phyloP scores from a whole-genome alignment of 2,888 invertebrate species.

The Watsonalla cultraria region DNA sequence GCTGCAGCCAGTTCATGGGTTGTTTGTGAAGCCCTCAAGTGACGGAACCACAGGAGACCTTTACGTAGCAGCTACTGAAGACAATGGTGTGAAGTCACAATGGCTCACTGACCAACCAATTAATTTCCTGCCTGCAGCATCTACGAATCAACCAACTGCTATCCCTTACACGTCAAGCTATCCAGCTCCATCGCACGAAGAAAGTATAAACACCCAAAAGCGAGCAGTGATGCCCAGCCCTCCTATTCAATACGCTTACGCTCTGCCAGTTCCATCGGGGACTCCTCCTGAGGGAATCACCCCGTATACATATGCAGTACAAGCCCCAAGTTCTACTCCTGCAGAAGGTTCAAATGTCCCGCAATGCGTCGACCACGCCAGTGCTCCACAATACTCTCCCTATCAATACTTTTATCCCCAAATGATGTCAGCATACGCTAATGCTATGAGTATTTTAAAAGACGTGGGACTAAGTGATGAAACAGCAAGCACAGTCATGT shows the following conservation, averaged over 20 bases:
- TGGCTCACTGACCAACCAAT: constrained; percentile 65
- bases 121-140: constrained; percentile 45
- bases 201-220: constrained; percentile 41
- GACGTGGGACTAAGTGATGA: constrained; percentile 48
- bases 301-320: constrained; percentile 42
- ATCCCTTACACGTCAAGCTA: constrained; percentile 30
- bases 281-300: constrained; percentile 28
- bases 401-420: constrained; percentile 61
- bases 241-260: constrained; percentile 50
- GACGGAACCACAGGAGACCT: constrained; percentile 68
- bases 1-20: constrained; percentile 62
- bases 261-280: constrained; percentile 34
- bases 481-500: constrained; percentile 27
- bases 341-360: constrained; percentile 30
- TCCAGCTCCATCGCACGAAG: constrained; percentile 26
- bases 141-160: constrained; percentile 26
- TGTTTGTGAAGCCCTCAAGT: constrained; percentile 62
- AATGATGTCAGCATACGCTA: constrained; percentile 57
- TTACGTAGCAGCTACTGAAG: constrained; percentile 68
- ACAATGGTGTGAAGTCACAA: constrained; percentile 54
- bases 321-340: constrained; percentile 22
- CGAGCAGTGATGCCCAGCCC: constrained; percentile 43
- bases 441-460: constrained; percentile 47
- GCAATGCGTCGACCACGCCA: constrained; percentile 27
- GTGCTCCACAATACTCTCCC: constrained; percentile 43